Percentiles rank a stretch among this genome's conserved stretches.
Conservation (phyloP, 2,888 invertebrate species). For the Schrankia costaestrigalis region DNA sequence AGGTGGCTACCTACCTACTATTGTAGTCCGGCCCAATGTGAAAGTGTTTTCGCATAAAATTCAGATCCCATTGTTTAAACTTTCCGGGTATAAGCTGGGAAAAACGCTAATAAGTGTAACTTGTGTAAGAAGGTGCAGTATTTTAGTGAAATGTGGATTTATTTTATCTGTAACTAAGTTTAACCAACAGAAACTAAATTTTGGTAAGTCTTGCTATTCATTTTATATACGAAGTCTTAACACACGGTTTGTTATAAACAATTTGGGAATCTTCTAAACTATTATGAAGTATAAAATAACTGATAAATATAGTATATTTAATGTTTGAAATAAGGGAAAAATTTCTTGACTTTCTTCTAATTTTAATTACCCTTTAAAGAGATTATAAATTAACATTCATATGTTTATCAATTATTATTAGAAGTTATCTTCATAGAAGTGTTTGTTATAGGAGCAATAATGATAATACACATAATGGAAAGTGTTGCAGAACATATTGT, state of each 20-base stretch:
- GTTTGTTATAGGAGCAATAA: too few relatives aligned
- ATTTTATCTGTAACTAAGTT: conserved; percentile 13
- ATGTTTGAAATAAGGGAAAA: too few relatives aligned
- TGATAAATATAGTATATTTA: too few relatives aligned
- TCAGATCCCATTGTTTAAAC: conserved; percentile 75
- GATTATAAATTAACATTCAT: too few relatives aligned
- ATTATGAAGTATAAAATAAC: too few relatives aligned
- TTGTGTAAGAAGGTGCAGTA: conserved; percentile 51
- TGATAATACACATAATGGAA: too few relatives aligned
- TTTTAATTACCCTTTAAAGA: too few relatives aligned
- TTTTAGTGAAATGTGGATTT: conserved; percentile 46
- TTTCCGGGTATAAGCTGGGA: conserved; percentile 68
- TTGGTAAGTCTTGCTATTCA: conserved; percentile 41
- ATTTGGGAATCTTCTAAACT: background rate
- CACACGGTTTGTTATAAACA: background rate
- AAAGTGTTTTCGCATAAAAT: conserved; percentile 79
- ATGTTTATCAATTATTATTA: too few relatives aligned
- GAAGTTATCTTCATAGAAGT: too few relatives aligned
- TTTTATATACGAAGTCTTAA: conserved; percentile 8
- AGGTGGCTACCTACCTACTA: conserved; percentile 71
- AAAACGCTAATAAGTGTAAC: conserved; percentile 49
- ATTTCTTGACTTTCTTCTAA: too few relatives aligned
- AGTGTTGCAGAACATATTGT: too few relatives aligned
- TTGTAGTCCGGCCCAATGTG: conserved; percentile 67
- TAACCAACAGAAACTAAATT: conserved; percentile 22